Percentiles rank a stretch among this genome's conserved stretches.
Conservation (phyloP, 2,113 vertebrate species). For the Phocoena sinus region DNA sequence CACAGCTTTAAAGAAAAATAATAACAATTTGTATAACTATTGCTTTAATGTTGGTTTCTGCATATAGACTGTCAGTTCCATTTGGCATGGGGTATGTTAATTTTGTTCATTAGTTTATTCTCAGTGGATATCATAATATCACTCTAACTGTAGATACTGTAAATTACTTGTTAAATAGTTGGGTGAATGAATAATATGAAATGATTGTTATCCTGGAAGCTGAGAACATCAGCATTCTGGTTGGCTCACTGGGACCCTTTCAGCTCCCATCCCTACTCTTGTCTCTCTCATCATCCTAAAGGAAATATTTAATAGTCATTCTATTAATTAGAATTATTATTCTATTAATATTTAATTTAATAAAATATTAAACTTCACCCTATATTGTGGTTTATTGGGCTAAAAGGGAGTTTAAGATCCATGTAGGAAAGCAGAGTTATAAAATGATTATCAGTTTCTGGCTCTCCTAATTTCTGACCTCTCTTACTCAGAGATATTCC, state of each 20-base stretch:
- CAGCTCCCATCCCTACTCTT: not conserved
- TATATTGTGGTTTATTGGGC: not conserved
- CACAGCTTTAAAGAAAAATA: not conserved
- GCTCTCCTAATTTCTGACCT: not conserved
- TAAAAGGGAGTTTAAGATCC: not conserved
- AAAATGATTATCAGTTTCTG: not conserved
- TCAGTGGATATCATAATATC: not conserved
- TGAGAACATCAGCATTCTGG: not conserved
- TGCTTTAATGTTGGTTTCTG: not conserved
- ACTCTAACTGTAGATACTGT: not conserved
- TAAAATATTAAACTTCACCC: not conserved
- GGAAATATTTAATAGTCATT: not conserved
- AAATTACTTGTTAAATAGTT: conserved; percentile 17
- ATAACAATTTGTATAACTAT: not conserved
- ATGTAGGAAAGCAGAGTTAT: conserved; percentile 5
- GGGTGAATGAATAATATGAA: not conserved
- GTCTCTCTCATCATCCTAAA: conserved; percentile 6
- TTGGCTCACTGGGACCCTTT: not conserved
- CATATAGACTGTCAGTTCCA: not conserved
- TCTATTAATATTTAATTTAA: too few relatives aligned
- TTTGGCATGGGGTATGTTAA: not conserved
- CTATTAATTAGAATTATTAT: too few relatives aligned
- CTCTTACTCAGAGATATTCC: not conserved
- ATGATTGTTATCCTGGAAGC: not conserved
- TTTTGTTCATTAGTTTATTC: not conserved